These are phyloP conservation scores for Rhinatrema bivittatum DNA, from an alignment of 2,797 vertebrate genomes.

Conservation along the genomic window DNA sequence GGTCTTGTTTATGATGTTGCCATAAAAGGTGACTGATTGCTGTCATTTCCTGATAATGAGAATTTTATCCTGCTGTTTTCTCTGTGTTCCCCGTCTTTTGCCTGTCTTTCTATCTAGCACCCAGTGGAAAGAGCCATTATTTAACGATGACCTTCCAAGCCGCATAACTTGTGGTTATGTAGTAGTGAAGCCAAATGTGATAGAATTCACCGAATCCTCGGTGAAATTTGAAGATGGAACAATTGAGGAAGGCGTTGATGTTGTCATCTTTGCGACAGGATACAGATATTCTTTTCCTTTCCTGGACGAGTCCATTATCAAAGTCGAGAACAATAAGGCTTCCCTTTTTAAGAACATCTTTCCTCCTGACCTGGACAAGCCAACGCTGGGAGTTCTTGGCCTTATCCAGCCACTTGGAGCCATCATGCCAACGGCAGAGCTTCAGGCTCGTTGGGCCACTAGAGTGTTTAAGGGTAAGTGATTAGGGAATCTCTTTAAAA, in stretches of 20 bases:
- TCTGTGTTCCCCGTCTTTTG: no score
- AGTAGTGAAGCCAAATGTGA: conserved; percentile 60
- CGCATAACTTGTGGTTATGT: conserved; percentile 65
- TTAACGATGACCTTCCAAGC: conserved; percentile 70
- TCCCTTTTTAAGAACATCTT: conserved; percentile 65
- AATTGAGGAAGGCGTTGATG: conserved; percentile 52
- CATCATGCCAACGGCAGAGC: conserved; percentile 56
- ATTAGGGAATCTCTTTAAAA: not conserved
- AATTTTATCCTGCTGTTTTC: no score
- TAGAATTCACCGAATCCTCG: conserved; percentile 57
- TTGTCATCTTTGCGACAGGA: conserved; percentile 70
- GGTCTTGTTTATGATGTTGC: no score
- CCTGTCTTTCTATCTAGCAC: conserved; percentile 13
- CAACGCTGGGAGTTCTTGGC: conserved; percentile 66
- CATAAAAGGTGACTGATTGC: no score
- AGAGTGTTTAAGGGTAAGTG: conserved; percentile 72
- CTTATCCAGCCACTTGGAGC: conserved; percentile 51
- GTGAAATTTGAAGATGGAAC: conserved; percentile 68
- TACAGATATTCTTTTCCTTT: conserved; percentile 66
- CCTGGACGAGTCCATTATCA: conserved; percentile 51
- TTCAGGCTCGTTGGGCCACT: conserved; percentile 72
- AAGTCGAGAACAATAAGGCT: conserved; percentile 32
- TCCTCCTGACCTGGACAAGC: conserved; percentile 51
- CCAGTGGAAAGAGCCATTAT: conserved; percentile 17
- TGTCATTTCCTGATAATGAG: no score